Base-by-base conservation (phyloP, 2,797 vertebrate species). In the Arrhamphus sclerolepis region DNA sequence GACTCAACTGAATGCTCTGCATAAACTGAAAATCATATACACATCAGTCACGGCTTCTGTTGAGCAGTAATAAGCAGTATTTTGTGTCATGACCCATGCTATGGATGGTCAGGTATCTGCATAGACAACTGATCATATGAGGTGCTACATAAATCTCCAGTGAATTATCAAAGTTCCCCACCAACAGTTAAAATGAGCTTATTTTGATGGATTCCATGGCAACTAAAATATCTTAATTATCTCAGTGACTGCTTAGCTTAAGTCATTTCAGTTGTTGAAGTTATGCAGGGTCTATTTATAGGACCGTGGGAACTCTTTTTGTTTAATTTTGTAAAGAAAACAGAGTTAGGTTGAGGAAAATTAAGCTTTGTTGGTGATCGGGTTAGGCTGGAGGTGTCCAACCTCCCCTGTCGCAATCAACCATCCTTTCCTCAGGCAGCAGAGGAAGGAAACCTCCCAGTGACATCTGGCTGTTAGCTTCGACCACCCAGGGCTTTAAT, bases 401-500 rank as follows among this genome's bases (percentile, higher is more conserved):
- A 87, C 78, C 87, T 85, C 75, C 83, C 84, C 81, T 93, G 91
- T 93, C 76, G 92, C 90, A 94, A 94, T 91, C 89, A 83, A 81
- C 70, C 75, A 72, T 79, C 84, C 74, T 83, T 78, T 80, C 84
- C 80, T 89, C 70, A 84, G 85, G 80, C 88, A 85, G 83, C 81
- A 89, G 84, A 91, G 92, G 92, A 93, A 93, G 92, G 92, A 93
- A 91, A 89, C 83, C 74, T 78, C 68, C 66, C 79, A 75, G 81
- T 87, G 89, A 87, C 87, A 91, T 90, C 86, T 89, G 87, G 89
- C 78, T 87, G 86, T 82, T 83, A 62, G 80, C 80, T 66, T 74
- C 83, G 81, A 91, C 88, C 85, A 89, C 89, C 85, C 78, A 79
- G 54, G 47, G 70, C 85, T 90, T 89, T 89, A 89, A 88, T 90